Percentiles rank a stretch among this genome's conserved stretches.
These are phyloP conservation scores for Aphodius sticticus DNA, from an alignment of 2,888 invertebrate species.

Conservation along the genomic window DNA sequence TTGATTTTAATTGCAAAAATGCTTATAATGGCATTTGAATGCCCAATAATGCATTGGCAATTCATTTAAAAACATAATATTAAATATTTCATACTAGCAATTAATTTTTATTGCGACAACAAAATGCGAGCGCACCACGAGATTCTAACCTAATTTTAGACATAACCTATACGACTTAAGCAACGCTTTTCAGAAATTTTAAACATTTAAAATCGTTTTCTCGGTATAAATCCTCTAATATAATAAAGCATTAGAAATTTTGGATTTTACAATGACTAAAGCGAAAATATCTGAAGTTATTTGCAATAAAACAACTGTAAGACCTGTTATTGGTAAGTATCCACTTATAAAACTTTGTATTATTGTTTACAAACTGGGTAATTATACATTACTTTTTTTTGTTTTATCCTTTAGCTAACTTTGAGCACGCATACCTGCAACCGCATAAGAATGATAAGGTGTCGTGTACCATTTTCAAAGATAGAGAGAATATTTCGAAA, in stretches of 20 bases:
- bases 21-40: no score
- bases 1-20: no score
- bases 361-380: slow-evolving; percentile 5
- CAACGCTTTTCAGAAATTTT: neutral
- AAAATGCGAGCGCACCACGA: neutral
- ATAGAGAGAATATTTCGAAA: slow-evolving; percentile 40
- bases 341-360: neutral
- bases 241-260: neutral
- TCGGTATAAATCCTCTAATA: no score
- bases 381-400: slow-evolving; percentile 12
- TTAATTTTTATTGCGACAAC: neutral
- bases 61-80: no score
- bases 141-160: slow-evolving; percentile 6
- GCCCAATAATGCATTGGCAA: no score
- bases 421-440: slow-evolving; percentile 50
- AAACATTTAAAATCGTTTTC: neutral
- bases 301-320: slow-evolving; percentile 31
- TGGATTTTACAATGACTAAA: slow-evolving; percentile 27
- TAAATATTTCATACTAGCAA: no score
- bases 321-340: slow-evolving; percentile 43
- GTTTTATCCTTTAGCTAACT: slow-evolving; percentile 47
- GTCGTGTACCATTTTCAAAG: slow-evolving; percentile 45
- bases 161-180: neutral
- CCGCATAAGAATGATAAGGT: slow-evolving; percentile 45
- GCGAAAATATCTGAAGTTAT: slow-evolving; percentile 28